These are phyloP conservation scores for Dicentrarchus labrax DNA, from an alignment of 2,113 vertebrate species.

Conservation along the genomic window DNA sequence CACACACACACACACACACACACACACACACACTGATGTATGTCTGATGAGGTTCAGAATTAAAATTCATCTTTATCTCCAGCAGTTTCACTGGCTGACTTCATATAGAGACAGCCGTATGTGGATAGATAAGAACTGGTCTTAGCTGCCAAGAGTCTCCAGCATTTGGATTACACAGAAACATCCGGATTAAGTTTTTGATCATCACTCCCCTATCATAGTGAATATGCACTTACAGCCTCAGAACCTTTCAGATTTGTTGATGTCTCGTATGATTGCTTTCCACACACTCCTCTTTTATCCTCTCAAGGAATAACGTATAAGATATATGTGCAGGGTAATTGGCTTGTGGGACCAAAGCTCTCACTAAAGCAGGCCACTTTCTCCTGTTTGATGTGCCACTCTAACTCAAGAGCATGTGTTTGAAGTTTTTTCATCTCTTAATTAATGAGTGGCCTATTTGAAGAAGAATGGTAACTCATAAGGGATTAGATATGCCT, in stretches of 20 bases:
- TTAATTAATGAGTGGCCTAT: slow-evolving; percentile 76
- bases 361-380: slow-evolving; percentile 23
- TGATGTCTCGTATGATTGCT: slow-evolving; percentile 17
- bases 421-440: slow-evolving; percentile 73
- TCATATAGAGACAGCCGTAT: background rate
- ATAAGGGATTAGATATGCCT: slow-evolving; percentile 55
- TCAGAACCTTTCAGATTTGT: slow-evolving; percentile 18
- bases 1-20: no score
- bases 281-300: slow-evolving; percentile 30
- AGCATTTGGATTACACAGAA: slow-evolving; percentile 14
- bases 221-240: background rate
- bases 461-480: slow-evolving; percentile 63
- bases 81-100: background rate
- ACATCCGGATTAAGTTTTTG: slow-evolving; percentile 32
- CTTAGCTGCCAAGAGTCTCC: slow-evolving; percentile 5
- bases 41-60: background rate
- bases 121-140: slow-evolving; percentile 6
- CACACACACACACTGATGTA: background rate
- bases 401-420: slow-evolving; percentile 57
- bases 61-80: slow-evolving; percentile 13
- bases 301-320: slow-evolving; percentile 39
- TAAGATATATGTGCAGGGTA: slow-evolving; percentile 23
- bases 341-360: slow-evolving; percentile 38
- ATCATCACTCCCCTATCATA: slow-evolving; percentile 10
- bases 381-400: slow-evolving; percentile 61